phyloP scores from a whole-genome alignment of 2,888 invertebrate species.

The Neria commutata region DNA sequence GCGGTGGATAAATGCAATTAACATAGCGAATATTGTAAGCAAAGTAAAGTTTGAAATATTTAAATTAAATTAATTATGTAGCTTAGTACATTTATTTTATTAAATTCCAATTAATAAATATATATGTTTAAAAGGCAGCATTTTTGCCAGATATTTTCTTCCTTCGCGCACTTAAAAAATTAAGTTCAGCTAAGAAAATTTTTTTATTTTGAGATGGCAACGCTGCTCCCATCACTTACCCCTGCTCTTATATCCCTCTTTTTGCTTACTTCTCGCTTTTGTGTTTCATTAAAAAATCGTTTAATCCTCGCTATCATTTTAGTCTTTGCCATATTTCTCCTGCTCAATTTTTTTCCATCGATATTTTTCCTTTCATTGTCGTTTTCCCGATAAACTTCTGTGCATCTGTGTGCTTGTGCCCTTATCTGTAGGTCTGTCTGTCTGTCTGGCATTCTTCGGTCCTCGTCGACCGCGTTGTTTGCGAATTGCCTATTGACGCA shows the following conservation, averaged over 20 bases:
- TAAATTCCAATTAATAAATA: too few species aligned
- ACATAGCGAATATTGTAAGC: too few species aligned
- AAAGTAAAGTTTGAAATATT: too few species aligned
- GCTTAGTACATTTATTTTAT: too few species aligned
- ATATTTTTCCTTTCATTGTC: constrained; percentile 8
- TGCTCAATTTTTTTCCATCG: background rate
- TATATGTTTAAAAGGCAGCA: too few species aligned
- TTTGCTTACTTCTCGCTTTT: constrained; percentile 14
- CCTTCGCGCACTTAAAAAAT: too few species aligned
- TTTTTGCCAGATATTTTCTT: too few species aligned
- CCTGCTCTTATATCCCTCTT: background rate
- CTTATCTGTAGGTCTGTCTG: constrained; percentile 12
- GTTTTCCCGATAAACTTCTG: background rate
- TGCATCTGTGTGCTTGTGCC: background rate
- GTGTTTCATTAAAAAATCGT: constrained; percentile 56
- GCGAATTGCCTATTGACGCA: constrained; percentile 56
- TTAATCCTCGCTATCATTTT: constrained; percentile 54
- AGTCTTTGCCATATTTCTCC: constrained; percentile 9
- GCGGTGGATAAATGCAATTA: too few species aligned
- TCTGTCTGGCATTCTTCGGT: constrained; percentile 1
- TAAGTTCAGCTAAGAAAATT: too few species aligned
- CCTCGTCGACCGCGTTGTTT: constrained; percentile 27
- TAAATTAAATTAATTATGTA: too few species aligned
- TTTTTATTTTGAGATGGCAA: too few species aligned
- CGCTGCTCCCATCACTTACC: background rate